Conservation (phyloP, 2,797 vertebrate species). For the Phrynocephalus forsythii region DNA sequence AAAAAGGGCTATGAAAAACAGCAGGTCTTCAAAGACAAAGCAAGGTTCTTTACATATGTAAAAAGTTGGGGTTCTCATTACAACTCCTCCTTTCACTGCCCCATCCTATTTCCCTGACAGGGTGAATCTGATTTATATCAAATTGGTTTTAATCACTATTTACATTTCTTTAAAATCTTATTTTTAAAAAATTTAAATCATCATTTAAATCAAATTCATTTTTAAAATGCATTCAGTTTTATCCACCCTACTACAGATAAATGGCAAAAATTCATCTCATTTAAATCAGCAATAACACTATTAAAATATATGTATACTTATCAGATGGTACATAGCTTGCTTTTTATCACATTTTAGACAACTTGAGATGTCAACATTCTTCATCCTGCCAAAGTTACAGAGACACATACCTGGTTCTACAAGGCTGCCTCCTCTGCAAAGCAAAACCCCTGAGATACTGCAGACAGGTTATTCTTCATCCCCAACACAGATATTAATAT, state of each 20-base stretch:
- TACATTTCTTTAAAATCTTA: too few species aligned
- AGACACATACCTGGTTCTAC: slow-evolving; percentile 13
- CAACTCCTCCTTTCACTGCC: too few species aligned
- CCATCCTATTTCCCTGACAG: too few species aligned
- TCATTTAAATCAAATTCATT: neutral
- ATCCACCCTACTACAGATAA: neutral
- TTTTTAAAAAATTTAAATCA: neutral
- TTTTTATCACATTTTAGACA: neutral
- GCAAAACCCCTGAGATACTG: slow-evolving; percentile 1
- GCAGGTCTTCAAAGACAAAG: neutral
- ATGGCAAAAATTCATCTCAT: neutral
- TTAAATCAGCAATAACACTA: neutral
- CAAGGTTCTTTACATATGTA: neutral
- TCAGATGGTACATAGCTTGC: neutral
- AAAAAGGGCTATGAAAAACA: neutral
- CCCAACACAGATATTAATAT: slow-evolving; percentile 20
- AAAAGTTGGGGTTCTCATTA: neutral
- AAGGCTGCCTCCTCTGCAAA: neutral
- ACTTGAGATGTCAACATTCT: neutral
- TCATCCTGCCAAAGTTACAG: neutral
- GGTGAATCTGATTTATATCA: too few species aligned
- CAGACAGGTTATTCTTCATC: slow-evolving; percentile 11
- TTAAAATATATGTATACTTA: neutral
- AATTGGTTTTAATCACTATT: too few species aligned
- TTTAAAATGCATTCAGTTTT: too few species aligned